Base-by-base conservation (phyloP, 2,113 vertebrate species). In the Oreochromis aureus region DNA sequence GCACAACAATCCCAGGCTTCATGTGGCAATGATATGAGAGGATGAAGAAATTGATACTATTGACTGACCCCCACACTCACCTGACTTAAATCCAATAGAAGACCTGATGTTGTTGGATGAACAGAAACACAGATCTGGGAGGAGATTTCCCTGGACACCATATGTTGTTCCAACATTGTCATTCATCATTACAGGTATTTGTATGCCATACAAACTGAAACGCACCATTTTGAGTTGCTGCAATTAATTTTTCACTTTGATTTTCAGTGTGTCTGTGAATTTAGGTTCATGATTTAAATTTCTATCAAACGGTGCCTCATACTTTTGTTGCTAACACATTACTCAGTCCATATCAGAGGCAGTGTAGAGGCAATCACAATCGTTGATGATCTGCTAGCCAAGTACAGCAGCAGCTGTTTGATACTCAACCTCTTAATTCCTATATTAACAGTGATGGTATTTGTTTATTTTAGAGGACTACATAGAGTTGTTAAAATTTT, bases 401-500 rank as follows among this genome's bases (percentile, higher is more conserved):
- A 58, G 55, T 58, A 13, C 55, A 58, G 55, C 12, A 56, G 55
- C 22, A 56, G 22, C 22, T 7, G 22, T 7, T 56, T 56, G 22
- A 24, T 3, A 27, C 55, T 7, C 55, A 1, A 2, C 5, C 55
- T 58, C 55, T 58, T 0, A 6, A 5, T 15, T 58, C 55, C 55
- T 27, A 58, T 2, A 27, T 12, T 58, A 7, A 27, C 55, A 27
- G 4, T 58, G 55, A 58, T 58, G 22, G 55, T 58, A 2, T 27
- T 27, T 27, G 55, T 15, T 3, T 58, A 1, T 58, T 58, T 27
- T 1, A 5, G 2, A 15, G 22, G 55, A 15, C 12, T 8, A 15
- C 6, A 0, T 58, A 15, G 2, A 58, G 55, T 58, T 56, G 54
- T 24, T 56, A 7, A 0, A 32, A 24, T 24, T 13, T 1, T n/a